Percentiles rank a stretch among this genome's conserved stretches.
These are phyloP conservation scores for Petrolisthes cinctipes DNA, from an alignment of 2,888 invertebrate species.

Conservation along the genomic window DNA sequence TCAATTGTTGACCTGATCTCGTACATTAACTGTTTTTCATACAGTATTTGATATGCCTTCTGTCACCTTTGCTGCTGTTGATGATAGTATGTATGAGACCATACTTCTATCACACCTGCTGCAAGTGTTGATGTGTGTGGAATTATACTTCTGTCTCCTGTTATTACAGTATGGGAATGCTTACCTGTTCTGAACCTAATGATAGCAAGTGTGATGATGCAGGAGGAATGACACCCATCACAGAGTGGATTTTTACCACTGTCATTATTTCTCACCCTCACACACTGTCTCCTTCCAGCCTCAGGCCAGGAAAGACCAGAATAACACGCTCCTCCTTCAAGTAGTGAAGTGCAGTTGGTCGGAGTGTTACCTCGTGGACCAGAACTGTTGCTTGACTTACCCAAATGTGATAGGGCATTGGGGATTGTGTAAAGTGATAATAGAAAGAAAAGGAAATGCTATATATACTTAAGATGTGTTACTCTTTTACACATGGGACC, in stretches of 20 bases:
- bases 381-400: not conserved
- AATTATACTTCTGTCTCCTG: not conserved
- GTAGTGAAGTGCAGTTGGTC: conserved; percentile 20
- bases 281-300: conserved; percentile 49
- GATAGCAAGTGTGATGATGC: not conserved
- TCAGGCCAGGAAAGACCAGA: conserved; percentile 46
- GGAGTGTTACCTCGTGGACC: conserved; percentile 15
- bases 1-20: no score
- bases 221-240: not conserved
- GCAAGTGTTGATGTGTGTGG: not conserved
- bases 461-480: not conserved
- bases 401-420: conserved; percentile 1
- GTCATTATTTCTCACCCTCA: conserved; percentile 30
- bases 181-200: not conserved
- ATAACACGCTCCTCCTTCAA: conserved; percentile 46
- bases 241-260: not conserved
- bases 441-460: conserved; percentile 7
- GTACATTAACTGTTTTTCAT: no score
- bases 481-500: not conserved
- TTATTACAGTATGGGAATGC: not conserved
- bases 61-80: no score
- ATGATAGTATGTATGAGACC: no score
- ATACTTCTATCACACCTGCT: not conserved
- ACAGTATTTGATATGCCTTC: no score
- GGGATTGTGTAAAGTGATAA: conserved; percentile 5